Percentiles rank a stretch among this genome's conserved stretches.
These are phyloP conservation scores for Drosophila nigrodunni DNA, from an alignment of 1,140 invertebrate genomes.

Conservation along the genomic window DNA sequence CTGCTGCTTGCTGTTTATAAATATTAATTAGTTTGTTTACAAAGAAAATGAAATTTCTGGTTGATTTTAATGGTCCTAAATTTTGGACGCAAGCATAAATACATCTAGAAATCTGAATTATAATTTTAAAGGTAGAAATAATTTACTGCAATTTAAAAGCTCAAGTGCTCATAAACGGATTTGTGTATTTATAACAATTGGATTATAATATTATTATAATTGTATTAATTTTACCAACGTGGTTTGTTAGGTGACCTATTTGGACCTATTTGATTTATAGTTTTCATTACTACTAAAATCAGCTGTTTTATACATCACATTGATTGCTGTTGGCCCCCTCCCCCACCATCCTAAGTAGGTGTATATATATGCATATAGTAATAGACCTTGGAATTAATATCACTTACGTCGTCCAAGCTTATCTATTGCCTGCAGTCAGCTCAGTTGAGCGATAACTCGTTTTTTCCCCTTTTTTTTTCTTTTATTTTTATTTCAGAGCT, in stretches of 20 bases:
- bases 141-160: conserved; percentile 1
- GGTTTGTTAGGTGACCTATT: too few relatives aligned
- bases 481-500: conserved; percentile 22
- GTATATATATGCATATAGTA: background rate
- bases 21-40: conserved; percentile 80
- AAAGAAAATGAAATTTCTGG: conserved; percentile 64
- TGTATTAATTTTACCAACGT: too few relatives aligned
- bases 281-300: conserved; percentile 4
- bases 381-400: conserved; percentile 48
- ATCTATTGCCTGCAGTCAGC: conserved; percentile 28
- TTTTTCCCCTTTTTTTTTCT: conserved; percentile 1
- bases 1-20: conserved; percentile 53
- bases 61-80: conserved; percentile 65
- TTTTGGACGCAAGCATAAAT: conserved; percentile 53
- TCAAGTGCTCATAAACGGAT: background rate
- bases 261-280: too few relatives aligned
- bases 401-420: conserved; percentile 23
- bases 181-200: background rate
- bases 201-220: background rate
- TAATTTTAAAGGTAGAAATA: conserved; percentile 18
- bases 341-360: background rate
- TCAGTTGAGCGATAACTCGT: conserved; percentile 23
- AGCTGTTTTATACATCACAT: conserved; percentile 11
- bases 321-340: background rate
- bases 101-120: conserved; percentile 68